phyloP scores from a whole-genome alignment of 2,888 invertebrate genomes.

The Odontothrips loti region DNA sequence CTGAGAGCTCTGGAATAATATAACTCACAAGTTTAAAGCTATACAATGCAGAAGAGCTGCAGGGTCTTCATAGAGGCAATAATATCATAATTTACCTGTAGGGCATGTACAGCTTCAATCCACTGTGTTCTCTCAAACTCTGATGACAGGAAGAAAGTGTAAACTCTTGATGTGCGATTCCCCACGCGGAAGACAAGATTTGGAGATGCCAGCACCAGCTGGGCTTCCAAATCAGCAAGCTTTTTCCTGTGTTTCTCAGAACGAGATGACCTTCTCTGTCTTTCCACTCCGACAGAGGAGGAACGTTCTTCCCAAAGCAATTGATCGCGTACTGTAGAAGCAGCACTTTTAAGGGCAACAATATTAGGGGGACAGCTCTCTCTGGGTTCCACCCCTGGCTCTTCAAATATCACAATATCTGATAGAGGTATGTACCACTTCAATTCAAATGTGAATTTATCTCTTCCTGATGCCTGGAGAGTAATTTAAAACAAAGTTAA shows the following conservation, averaged over 20 bases:
- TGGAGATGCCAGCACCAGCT: constrained; percentile 84
- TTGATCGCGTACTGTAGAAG: constrained; percentile 81
- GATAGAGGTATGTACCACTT: constrained; percentile 82
- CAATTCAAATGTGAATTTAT: constrained; percentile 85
- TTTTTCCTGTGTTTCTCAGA: constrained; percentile 87
- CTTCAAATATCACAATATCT: constrained; percentile 72
- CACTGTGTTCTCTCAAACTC: constrained; percentile 92
- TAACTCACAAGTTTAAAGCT: too few species aligned
- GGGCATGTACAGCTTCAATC: constrained; percentile 83
- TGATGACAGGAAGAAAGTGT: constrained; percentile 84
- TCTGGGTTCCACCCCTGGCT: constrained; percentile 60
- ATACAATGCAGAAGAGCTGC: background rate
- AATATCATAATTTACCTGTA: constrained; percentile 55
- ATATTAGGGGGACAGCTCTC: constrained; percentile 78
- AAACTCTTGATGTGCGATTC: constrained; percentile 58
- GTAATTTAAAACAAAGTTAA: background rate
- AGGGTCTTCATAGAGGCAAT: background rate
- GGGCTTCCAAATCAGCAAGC: constrained; percentile 83
- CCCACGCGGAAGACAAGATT: constrained; percentile 79
- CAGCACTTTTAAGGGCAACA: constrained; percentile 58
- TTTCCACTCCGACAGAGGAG: constrained; percentile 44
- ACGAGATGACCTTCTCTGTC: constrained; percentile 50
- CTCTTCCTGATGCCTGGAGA: constrained; percentile 65
- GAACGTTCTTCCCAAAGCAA: constrained; percentile 67
- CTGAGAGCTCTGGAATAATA: constrained; percentile 35